Evolutionary conservation across 1,140 invertebrate species (phyloP).

Genomic region (Megalopta genalis): DNA sequence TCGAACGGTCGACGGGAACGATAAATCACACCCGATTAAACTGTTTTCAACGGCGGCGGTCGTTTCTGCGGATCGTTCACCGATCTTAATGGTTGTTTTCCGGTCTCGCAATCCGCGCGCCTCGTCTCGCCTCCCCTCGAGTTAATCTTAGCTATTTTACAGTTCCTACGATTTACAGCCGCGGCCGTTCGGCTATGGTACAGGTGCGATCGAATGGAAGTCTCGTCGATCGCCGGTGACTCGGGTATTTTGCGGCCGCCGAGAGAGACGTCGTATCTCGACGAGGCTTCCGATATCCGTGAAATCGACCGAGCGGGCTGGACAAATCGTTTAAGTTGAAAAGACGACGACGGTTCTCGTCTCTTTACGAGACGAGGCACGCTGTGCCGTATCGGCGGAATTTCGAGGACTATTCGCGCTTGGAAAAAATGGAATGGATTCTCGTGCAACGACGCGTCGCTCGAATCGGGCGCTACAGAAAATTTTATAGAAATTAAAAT

Average conservation of each 20-base stretch:
- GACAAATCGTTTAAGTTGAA: too few species aligned
- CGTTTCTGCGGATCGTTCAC: slow-evolving; percentile 46
- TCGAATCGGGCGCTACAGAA: too few species aligned
- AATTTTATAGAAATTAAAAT: too few species aligned
- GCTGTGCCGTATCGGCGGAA: too few species aligned
- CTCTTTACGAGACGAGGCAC: too few species aligned
- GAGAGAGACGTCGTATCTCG: neutral
- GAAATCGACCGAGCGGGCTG: neutral
- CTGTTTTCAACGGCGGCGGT: slow-evolving; percentile 32
- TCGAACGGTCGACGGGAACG: neutral
- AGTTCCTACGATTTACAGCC: slow-evolving; percentile 25
- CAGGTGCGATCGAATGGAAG: slow-evolving; percentile 7
- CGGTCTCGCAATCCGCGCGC: slow-evolving; percentile 46
- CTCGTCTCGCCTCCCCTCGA: neutral
- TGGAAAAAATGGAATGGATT: too few species aligned
- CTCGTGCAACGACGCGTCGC: too few species aligned
- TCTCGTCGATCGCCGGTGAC: neutral
- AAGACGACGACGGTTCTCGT: too few species aligned
- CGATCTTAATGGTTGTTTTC: slow-evolving; percentile 52
- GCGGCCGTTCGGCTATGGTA: neutral
- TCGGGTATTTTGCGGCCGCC: neutral
- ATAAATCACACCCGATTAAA: slow-evolving; percentile 52
- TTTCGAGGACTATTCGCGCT: too few species aligned
- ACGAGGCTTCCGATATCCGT: neutral
- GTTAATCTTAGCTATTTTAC: slow-evolving; percentile 52